Conservation (phyloP, 2,888 invertebrate genomes). For the Sabatieria punctata region DNA sequence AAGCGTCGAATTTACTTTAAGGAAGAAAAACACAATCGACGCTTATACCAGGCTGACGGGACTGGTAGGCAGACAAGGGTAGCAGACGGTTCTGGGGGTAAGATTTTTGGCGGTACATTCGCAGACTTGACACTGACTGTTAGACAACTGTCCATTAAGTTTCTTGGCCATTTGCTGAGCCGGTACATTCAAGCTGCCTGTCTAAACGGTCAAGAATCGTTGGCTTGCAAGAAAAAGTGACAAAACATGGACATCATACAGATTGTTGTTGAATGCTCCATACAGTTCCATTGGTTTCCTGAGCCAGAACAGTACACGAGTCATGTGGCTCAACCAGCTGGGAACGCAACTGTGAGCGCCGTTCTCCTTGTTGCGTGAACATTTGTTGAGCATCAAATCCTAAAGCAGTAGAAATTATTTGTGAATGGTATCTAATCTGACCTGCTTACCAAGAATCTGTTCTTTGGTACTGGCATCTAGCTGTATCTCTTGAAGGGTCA, state of each 20-base stretch:
- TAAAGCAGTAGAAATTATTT: background rate
- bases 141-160: too few species aligned
- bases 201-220: too few species aligned
- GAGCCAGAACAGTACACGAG: slow-evolving; percentile 57
- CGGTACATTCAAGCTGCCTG: too few species aligned
- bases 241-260: background rate
- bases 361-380: background rate
- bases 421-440: background rate
- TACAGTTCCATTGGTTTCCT: slow-evolving; percentile 57
- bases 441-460: background rate
- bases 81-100: slow-evolving; percentile 7
- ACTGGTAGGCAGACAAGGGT: slow-evolving; percentile 8
- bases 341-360: slow-evolving; percentile 16
- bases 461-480: slow-evolving; percentile 31
- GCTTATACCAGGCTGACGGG: slow-evolving; percentile 11
- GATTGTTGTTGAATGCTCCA: slow-evolving; percentile 15
- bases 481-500: slow-evolving; percentile 56
- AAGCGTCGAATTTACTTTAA: too few species aligned
- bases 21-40: too few species aligned
- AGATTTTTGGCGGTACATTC: slow-evolving; percentile 5
- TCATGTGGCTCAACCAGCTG: slow-evolving; percentile 57
- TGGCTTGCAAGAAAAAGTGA: background rate
- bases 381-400: slow-evolving; percentile 9
- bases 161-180: too few species aligned
- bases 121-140: slow-evolving; percentile 10